Conservation (phyloP, 2,113 vertebrate species). For the Urocolius indicus region DNA sequence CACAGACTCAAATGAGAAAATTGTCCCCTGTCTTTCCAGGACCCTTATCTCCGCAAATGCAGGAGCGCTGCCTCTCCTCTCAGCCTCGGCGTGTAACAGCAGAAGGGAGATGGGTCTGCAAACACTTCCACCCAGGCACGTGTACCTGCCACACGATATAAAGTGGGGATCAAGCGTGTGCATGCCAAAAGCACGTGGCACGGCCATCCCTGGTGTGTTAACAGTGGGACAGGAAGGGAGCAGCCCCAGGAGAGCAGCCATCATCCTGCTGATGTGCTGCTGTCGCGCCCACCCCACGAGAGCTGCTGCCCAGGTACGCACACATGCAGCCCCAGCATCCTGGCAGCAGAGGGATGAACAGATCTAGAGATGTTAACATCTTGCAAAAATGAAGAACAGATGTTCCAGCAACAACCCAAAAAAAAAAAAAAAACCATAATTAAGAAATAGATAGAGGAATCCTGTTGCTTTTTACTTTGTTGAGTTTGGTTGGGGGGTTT, state of each 20-base stretch:
- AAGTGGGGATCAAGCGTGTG: background rate
- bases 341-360: background rate
- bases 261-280: background rate
- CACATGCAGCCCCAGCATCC: rapidly evolving
- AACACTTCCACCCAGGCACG: rapidly evolving
- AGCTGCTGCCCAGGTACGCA: background rate
- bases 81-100: background rate
- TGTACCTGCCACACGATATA: rapidly evolving
- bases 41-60: background rate
- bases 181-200: background rate
- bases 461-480: background rate
- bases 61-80: background rate
- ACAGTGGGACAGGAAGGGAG: background rate
- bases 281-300: rapidly evolving
- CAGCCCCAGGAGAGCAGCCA: background rate
- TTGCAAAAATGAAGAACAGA: constrained; percentile 57
- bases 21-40: constrained; percentile 32
- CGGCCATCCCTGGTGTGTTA: rapidly evolving
- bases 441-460: constrained; percentile 9
- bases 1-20: constrained; percentile 57
- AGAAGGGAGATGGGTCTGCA: background rate
- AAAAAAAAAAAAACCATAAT: background rate
- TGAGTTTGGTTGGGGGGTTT: background rate
- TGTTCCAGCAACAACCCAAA: background rate
- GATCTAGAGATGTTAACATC: background rate